Evolutionary conservation across 2,888 invertebrate species (phyloP).

Genomic region (Agrochola lychnidis): DNA sequence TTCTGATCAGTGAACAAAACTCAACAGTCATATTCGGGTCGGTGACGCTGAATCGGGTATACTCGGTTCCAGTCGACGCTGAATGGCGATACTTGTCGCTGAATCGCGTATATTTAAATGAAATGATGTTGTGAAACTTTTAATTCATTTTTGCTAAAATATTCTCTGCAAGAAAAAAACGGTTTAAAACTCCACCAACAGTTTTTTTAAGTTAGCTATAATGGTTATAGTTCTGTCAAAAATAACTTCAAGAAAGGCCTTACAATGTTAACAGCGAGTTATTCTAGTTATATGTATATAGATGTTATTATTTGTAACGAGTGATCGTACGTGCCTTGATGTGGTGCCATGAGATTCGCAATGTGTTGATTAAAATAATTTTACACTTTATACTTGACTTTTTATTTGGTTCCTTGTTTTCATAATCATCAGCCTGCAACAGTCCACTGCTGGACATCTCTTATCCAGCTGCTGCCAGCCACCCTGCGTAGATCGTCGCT

Average conservation of each 20-base stretch:
- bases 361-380: slow-evolving; percentile 79
- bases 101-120: too few species aligned
- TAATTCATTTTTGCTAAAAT: background rate
- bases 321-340: slow-evolving; percentile 84
- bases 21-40: too few species aligned
- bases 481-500: background rate
- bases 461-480: too few species aligned
- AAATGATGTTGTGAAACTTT: background rate
- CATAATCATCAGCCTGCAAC: background rate
- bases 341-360: slow-evolving; percentile 87
- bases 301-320: slow-evolving; percentile 68
- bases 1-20: too few species aligned
- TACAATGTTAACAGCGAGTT: slow-evolving; percentile 69
- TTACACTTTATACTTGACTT: slow-evolving; percentile 53
- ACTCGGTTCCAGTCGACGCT: too few species aligned
- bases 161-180: background rate
- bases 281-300: slow-evolving; percentile 75
- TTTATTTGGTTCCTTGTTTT: slow-evolving; percentile 6
- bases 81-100: too few species aligned
- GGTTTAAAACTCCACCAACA: background rate
- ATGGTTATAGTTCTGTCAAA: slow-evolving; percentile 35
- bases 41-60: too few species aligned
- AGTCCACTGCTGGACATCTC: background rate
- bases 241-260: slow-evolving; percentile 20
- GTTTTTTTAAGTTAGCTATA: background rate